phyloP scores from a whole-genome alignment of 2,797 vertebrate genomes.

The Trichosurus vulpecula region DNA sequence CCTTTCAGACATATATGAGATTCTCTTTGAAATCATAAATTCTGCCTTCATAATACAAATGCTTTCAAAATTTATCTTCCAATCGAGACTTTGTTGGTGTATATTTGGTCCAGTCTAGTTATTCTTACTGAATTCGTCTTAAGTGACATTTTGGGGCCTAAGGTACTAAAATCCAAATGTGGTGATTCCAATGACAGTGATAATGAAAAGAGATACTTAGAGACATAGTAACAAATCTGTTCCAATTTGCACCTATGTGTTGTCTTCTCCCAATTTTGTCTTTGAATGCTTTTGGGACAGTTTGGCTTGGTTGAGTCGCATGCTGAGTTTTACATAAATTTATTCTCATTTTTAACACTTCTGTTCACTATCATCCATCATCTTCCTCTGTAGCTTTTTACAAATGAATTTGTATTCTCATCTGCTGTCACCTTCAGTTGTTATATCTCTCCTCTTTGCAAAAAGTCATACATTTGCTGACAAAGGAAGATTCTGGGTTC shows the following conservation, averaged over 20 bases:
- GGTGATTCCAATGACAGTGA: neutral
- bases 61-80: neutral
- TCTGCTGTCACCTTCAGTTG: neutral
- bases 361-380: neutral
- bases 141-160: neutral
- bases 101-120: neutral
- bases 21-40: too few species aligned
- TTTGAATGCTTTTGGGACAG: neutral
- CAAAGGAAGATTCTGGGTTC: neutral
- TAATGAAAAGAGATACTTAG: neutral
- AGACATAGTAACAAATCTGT: neutral
- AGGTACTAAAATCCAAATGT: neutral
- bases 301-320: neutral
- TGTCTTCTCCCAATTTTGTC: neutral
- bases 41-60: too few species aligned
- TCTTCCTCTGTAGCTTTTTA: neutral
- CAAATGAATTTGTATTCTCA: neutral
- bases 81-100: neutral
- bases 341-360: neutral
- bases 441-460: neutral
- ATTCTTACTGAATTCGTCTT: neutral
- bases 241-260: neutral
- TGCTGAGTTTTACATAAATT: neutral
- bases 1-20: too few species aligned
- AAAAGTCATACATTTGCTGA: neutral